Evolutionary conservation across 92 coral and sea anemone genomes (phyloP), one percentile per base, ranked within the genome.

Genomic region (Porites rus): DNA sequence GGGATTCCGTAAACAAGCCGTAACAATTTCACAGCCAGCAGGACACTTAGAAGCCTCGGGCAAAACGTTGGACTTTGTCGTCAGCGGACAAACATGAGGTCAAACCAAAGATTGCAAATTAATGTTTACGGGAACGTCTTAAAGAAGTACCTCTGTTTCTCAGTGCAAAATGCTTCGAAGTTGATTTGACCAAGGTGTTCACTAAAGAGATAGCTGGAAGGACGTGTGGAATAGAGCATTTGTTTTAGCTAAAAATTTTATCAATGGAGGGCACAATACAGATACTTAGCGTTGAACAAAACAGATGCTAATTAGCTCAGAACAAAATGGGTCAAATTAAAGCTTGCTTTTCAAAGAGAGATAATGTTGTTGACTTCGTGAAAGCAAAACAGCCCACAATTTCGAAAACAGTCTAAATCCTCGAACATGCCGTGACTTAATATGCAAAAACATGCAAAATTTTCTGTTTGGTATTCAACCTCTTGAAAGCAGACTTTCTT

Each of bases 241-340:
- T 80, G 84, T 80, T 80, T 69, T 51, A 19, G 25, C 52, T 12
- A 21, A 22, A 68, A 22, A 6, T 66, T 66, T 10, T 74, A 64
- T 54, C 11, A 7, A 11, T 24, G 16, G 21, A 21, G 28, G 25
- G 68, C 76, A 80, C 66, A 80, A 80, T 68, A 46, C 75, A 18
- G 25, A 38, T 51, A 80, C 53, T 68, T 24, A 54, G 85, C 76
- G 24, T 22, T 8, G 85, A 80, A 69, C 67, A 69, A 80, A 51
- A 54, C 51, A 28, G 31, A 69, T 69, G 75, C 53, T 80, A 80
- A 80, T 69, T 54, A 14, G 50, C 5, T 24, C 12, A 24, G 20
- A 10, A 58, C 24, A 50, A 61, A 58, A 80, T 53, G 13, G 51
- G 83, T 7, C 38, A 46, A 64, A 65, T 50, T 10, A 24, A 28